Conservation (phyloP, 2,888 invertebrate species). For the Podotricha telesiphe region DNA sequence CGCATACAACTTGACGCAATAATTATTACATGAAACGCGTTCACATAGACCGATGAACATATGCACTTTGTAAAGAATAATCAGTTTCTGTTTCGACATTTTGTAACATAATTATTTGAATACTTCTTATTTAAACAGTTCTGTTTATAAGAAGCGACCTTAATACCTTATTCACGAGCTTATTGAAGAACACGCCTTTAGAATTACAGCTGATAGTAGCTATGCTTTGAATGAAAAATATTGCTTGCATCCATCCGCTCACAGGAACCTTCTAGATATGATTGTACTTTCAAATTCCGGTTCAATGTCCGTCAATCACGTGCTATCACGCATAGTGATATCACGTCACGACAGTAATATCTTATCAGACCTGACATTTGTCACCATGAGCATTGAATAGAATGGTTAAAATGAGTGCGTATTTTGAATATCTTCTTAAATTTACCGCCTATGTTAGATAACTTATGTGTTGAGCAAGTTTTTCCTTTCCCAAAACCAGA, state of each 20-base stretch:
- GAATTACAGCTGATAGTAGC: too few relatives aligned
- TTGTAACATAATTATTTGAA: too few relatives aligned
- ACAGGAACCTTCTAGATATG: conserved; percentile 21
- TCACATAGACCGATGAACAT: neutral
- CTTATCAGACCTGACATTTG: conserved; percentile 33
- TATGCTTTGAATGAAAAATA: neutral
- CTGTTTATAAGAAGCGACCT: too few relatives aligned
- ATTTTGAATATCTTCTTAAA: conserved; percentile 1
- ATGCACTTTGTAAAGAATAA: neutral
- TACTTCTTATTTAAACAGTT: too few relatives aligned
- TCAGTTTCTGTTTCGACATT: neutral
- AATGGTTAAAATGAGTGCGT: neutral
- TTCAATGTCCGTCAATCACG: conserved; percentile 37
- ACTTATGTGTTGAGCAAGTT: neutral
- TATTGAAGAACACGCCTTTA: too few relatives aligned
- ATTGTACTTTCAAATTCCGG: conserved; percentile 27
- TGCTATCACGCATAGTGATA: conserved; percentile 22
- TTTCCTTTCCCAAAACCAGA: neutral
- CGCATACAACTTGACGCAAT: neutral
- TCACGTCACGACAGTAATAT: too few relatives aligned
- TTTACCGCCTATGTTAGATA: neutral
- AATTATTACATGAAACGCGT: neutral
- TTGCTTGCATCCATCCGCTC: neutral
- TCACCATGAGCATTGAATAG: conserved; percentile 2
- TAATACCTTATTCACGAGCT: too few relatives aligned